Conservation (phyloP, 2,888 invertebrate species). For the Tinea semifulvella region DNA sequence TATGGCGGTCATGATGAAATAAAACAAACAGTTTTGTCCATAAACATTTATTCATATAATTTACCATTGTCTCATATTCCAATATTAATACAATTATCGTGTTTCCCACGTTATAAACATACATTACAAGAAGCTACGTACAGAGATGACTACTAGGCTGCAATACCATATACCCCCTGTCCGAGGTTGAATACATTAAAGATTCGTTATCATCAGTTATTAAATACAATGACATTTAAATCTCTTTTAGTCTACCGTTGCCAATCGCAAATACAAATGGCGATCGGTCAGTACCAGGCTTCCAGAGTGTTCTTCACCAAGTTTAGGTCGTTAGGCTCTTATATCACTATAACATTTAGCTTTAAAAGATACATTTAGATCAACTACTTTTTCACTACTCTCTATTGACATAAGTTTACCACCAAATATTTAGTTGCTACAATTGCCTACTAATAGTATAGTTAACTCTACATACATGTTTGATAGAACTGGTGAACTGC, state of each 20-base stretch:
- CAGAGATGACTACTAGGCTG: constrained; percentile 55
- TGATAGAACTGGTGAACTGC: constrained; percentile 40
- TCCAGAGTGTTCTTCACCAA: constrained; percentile 64
- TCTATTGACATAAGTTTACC: constrained; percentile 66
- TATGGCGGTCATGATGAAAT: constrained; percentile 10
- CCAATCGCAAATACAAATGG: constrained; percentile 60
- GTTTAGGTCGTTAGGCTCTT: constrained; percentile 56
- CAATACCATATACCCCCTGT: constrained; percentile 56
- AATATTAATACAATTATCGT: constrained; percentile 34
- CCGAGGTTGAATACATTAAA: constrained; percentile 48
- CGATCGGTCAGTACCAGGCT: constrained; percentile 53
- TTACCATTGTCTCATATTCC: constrained; percentile 59
- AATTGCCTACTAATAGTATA: constrained; percentile 48
- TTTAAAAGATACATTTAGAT: constrained; percentile 48
- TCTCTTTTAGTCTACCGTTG: constrained; percentile 42
- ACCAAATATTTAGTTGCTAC: constrained; percentile 51
- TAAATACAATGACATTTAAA: not conserved
- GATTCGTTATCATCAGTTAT: constrained; percentile 42
- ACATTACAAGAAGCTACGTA: constrained; percentile 57
- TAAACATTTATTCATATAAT: constrained; percentile 66
- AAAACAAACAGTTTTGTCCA: constrained; percentile 39
- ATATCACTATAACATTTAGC: constrained; percentile 54
- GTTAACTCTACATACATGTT: constrained; percentile 66
- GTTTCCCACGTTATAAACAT: constrained; percentile 38
- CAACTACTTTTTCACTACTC: constrained; percentile 50